Percentiles rank a stretch among this genome's conserved stretches.
These are phyloP conservation scores for Parotocinclus haroldoi DNA, from an alignment of 2,797 vertebrate species.

Conservation along the genomic window DNA sequence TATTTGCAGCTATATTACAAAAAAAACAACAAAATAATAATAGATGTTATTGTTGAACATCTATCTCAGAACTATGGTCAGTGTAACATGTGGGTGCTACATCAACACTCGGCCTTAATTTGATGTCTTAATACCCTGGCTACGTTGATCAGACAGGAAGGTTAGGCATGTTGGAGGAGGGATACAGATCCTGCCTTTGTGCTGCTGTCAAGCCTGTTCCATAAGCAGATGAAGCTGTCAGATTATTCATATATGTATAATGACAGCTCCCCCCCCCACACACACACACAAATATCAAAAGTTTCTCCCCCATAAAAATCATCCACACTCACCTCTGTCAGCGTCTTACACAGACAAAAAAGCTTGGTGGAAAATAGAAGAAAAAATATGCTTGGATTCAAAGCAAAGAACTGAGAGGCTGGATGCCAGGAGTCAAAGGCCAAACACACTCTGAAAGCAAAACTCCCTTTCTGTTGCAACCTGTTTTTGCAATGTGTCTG, in stretches of 20 bases:
- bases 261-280: conserved; percentile 70
- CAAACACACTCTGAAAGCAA: conserved; percentile 82
- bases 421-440: conserved; percentile 68
- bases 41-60: too few species aligned
- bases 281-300: too few species aligned
- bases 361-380: conserved; percentile 34
- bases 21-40: too few species aligned
- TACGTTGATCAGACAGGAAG: conserved; percentile 55
- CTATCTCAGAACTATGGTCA: conserved; percentile 48
- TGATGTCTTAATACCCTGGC: conserved; percentile 82
- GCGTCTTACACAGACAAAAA: conserved; percentile 54
- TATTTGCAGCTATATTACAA: too few species aligned
- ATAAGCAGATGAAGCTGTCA: conserved; percentile 84
- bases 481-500: conserved; percentile 84
- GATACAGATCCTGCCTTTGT: conserved; percentile 75
- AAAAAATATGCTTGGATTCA: conserved; percentile 66
- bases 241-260: conserved; percentile 83
- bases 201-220: conserved; percentile 72
- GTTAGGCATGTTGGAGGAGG: conserved; percentile 70
- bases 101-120: conserved; percentile 73
- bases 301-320: conserved; percentile 55
- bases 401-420: conserved; percentile 68
- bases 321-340: conserved; percentile 57
- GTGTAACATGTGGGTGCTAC: conserved; percentile 71
- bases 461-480: conserved; percentile 82